Conservation (phyloP, 1,140 invertebrate genomes). For the Coptotermes formosanus region DNA sequence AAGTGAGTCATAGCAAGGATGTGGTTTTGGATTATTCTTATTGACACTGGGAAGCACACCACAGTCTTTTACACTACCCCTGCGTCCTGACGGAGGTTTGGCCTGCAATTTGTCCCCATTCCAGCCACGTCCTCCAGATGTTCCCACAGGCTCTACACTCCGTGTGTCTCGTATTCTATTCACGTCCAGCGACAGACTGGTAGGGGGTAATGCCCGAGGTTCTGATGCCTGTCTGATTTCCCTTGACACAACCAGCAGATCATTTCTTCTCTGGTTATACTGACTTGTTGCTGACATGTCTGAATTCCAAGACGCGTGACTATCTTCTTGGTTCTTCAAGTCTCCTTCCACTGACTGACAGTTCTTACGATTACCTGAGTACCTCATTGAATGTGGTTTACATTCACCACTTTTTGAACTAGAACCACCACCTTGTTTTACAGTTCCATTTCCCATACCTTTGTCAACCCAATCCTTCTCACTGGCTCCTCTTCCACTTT, state of each 20-base stretch:
- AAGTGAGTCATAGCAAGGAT: conserved; percentile 46
- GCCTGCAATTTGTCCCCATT: conserved; percentile 48
- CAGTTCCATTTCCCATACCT: conserved; percentile 19
- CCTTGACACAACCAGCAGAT: conserved; percentile 13
- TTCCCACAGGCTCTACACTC: conserved; percentile 52
- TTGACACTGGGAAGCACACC: conserved; percentile 40
- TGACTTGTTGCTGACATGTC: conserved; percentile 21
- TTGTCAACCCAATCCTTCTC: conserved; percentile 18
- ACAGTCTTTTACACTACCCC: conserved; percentile 45
- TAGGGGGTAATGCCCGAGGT: conserved; percentile 47
- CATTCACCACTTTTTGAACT: conserved; percentile 45
- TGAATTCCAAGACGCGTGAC: conserved; percentile 16
- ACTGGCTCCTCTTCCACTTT: background rate
- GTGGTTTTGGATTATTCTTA: conserved; percentile 40
- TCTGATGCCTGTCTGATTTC: conserved; percentile 51
- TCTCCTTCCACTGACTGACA: background rate
- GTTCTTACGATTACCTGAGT: conserved; percentile 40
- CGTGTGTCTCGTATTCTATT: conserved; percentile 53
- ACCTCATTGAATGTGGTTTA: conserved; percentile 43
- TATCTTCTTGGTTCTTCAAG: conserved; percentile 3
- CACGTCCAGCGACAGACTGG: conserved; percentile 44
- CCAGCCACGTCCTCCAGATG: background rate
- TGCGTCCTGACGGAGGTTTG: conserved; percentile 56
- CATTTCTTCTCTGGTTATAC: conserved; percentile 5
- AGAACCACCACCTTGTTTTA: conserved; percentile 40